These are phyloP conservation scores for Drosophila bipectinata DNA, from an alignment of 1,140 invertebrate genomes.

Conservation along the genomic window DNA sequence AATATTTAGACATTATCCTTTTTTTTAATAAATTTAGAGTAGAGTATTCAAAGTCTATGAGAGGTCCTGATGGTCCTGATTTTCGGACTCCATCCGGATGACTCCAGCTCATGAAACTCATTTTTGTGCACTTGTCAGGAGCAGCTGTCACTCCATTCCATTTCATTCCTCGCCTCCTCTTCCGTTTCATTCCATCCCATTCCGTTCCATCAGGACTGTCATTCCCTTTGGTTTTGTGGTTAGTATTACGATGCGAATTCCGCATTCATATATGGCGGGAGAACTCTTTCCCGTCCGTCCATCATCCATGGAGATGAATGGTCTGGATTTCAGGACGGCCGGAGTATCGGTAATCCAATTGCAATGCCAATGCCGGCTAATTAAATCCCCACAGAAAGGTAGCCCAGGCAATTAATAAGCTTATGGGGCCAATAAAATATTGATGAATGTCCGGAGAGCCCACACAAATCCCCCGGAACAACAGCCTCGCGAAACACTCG, in stretches of 20 bases:
- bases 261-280: neutral
- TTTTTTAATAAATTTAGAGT: neutral
- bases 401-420: constrained; percentile 53
- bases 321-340: neutral
- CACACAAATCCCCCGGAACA: constrained; percentile 38
- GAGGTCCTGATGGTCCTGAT: neutral
- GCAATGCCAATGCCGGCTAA: constrained; percentile 39
- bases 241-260: constrained; percentile 22
- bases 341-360: constrained; percentile 34
- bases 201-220: constrained; percentile 9
- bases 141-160: constrained; percentile 28
- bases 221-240: constrained; percentile 35
- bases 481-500: constrained; percentile 31
- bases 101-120: constrained; percentile 49
- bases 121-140: constrained; percentile 59
- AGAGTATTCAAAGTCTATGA: constrained; percentile 1
- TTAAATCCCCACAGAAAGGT: constrained; percentile 50
- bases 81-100: constrained; percentile 21
- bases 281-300: neutral
- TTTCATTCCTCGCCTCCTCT: constrained; percentile 1
- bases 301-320: constrained; percentile 7
- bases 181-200: constrained; percentile 17
- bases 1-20: too few species aligned
- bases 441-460: constrained; percentile 50
- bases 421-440: constrained; percentile 59